These are phyloP conservation scores for Cassiopea xamachana DNA, from an alignment of 30 jellyfish, hydroid and myxozoan genomes.

Conservation along the genomic window DNA sequence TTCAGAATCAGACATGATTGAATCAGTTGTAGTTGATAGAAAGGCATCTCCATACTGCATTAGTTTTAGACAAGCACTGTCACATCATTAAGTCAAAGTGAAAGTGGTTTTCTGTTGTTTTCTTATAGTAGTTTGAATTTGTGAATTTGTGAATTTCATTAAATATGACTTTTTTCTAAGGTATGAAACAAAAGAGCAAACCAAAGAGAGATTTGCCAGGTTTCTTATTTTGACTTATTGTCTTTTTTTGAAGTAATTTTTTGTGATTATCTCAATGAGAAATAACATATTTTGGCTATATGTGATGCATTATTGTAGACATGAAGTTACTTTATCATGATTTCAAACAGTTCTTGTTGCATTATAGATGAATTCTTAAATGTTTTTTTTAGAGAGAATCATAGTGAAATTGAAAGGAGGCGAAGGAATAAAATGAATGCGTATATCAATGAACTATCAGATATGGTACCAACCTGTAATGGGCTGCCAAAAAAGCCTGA, in stretches of 20 bases:
- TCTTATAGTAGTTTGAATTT: background rate
- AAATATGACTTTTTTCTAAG: slow-evolving; percentile 9
- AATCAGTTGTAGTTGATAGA: too few relatives aligned
- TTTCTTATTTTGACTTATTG: background rate
- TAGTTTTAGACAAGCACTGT: too few relatives aligned
- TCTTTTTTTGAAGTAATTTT: background rate
- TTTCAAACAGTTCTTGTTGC: too few relatives aligned
- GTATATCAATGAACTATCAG: slow-evolving; percentile 96
- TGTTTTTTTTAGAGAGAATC: slow-evolving; percentile 83
- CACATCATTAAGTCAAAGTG: background rate
- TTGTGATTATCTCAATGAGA: background rate
- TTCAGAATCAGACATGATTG: too few relatives aligned
- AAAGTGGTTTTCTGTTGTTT: background rate
- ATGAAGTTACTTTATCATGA: too few relatives aligned
- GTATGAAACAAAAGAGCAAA: slow-evolving; percentile 87
- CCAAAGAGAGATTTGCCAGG: slow-evolving; percentile 98
- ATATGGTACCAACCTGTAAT: slow-evolving; percentile 99
- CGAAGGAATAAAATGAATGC: slow-evolving; percentile 99
- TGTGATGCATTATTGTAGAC: background rate
- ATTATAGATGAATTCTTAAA: background rate
- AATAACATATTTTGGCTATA: background rate
- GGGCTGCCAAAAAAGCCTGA: slow-evolving; percentile 98
- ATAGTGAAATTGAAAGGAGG: slow-evolving; percentile 98
- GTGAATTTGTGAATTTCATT: background rate
- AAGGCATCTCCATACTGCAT: too few relatives aligned